Percentiles rank a stretch among this genome's conserved stretches.
Evolutionary conservation across 2,113 vertebrate species (phyloP).

Genomic region (Helogale parvula): DNA sequence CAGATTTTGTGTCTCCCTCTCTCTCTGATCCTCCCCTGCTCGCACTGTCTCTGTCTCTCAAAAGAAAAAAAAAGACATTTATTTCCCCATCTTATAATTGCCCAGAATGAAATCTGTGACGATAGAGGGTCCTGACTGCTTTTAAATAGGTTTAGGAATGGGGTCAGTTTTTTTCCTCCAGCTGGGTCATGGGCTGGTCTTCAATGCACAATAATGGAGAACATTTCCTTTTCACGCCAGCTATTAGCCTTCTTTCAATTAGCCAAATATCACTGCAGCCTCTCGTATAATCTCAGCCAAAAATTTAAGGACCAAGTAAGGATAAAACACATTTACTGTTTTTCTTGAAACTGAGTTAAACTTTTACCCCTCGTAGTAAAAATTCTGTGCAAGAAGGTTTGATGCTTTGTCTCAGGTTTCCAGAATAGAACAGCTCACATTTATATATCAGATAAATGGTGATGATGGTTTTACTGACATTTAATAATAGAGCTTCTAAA

Average conservation of each 20-base stretch:
- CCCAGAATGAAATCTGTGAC: background rate
- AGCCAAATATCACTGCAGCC: background rate
- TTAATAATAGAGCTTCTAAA: background rate
- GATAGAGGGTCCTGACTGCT: too few relatives aligned
- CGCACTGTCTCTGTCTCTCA: too few relatives aligned
- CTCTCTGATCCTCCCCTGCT: too few relatives aligned
- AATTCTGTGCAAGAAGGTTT: background rate
- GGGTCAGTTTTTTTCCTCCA: background rate
- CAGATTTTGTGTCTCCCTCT: too few relatives aligned
- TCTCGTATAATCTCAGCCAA: background rate
- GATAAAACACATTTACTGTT: background rate
- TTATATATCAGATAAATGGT: background rate
- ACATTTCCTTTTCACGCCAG: background rate
- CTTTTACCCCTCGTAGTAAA: background rate
- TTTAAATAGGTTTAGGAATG: background rate
- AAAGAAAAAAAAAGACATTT: background rate
- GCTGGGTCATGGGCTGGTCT: background rate
- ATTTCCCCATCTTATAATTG: background rate
- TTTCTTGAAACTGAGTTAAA: slow-evolving; percentile 6
- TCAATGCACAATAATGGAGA: background rate
- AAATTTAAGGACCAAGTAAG: background rate
- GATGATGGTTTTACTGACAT: background rate
- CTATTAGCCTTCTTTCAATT: background rate
- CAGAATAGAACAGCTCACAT: background rate
- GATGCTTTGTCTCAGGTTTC: background rate